phyloP scores from a whole-genome alignment of 1,140 invertebrate genomes.

The Lasaia peninsularis region DNA sequence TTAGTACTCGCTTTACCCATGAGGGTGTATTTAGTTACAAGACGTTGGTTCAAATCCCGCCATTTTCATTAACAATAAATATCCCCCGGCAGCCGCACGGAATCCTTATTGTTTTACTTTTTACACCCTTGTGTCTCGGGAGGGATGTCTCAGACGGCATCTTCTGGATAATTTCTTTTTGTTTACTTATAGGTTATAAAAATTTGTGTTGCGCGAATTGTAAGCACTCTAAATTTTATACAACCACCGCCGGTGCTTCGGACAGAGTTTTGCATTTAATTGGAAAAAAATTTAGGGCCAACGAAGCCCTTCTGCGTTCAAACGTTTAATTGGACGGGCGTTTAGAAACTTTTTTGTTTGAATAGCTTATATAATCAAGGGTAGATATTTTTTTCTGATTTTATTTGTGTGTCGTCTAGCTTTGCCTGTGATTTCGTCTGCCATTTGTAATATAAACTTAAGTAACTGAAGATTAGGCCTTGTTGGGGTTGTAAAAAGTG shows the following conservation, averaged over 20 bases:
- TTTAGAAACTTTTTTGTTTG: slow-evolving; percentile 67
- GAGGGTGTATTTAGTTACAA: slow-evolving; percentile 77
- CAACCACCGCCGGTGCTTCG: slow-evolving; percentile 51
- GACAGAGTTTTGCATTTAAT: slow-evolving; percentile 73
- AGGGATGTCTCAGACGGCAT: slow-evolving; percentile 56
- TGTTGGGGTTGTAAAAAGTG: too few species aligned
- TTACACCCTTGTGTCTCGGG: slow-evolving; percentile 74
- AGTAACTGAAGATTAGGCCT: too few species aligned
- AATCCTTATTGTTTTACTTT: slow-evolving; percentile 77
- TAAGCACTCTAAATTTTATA: slow-evolving; percentile 75
- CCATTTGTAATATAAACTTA: too few species aligned
- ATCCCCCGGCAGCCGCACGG: slow-evolving; percentile 66
- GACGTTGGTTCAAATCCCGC: slow-evolving; percentile 78
- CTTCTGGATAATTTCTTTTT: slow-evolving; percentile 68
- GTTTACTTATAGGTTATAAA: slow-evolving; percentile 74
- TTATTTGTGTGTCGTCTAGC: neutral
- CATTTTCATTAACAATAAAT: slow-evolving; percentile 79
- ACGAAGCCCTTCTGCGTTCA: slow-evolving; percentile 70
- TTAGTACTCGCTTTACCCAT: slow-evolving; percentile 78
- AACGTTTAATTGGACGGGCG: slow-evolving; percentile 72
- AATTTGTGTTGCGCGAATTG: slow-evolving; percentile 76
- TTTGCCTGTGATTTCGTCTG: too few species aligned
- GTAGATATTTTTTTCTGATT: slow-evolving; percentile 23
- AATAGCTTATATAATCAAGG: slow-evolving; percentile 58
- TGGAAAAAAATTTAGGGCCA: slow-evolving; percentile 72